A percentile compares a stretch with the other conserved stretches of the same genome.
These are phyloP conservation scores for Theristicus caerulescens DNA, from an alignment of 2,113 vertebrate species.

Conservation along the genomic window DNA sequence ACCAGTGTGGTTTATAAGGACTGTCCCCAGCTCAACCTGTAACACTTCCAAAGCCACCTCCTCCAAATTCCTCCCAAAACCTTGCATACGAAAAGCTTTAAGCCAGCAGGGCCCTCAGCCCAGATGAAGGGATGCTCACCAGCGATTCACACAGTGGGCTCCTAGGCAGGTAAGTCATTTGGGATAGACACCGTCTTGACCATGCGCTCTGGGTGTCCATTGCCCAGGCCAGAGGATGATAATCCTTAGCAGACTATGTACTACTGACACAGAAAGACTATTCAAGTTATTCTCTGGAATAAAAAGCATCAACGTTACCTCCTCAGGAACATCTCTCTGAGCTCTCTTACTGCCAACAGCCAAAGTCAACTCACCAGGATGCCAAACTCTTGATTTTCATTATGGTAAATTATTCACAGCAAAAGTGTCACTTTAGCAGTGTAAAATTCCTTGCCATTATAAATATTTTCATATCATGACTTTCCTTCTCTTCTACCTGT, in stretches of 20 bases:
- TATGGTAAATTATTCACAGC: slow-evolving; percentile 24
- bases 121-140: neutral
- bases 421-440: neutral
- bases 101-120: fast-evolving
- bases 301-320: neutral
- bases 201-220: neutral
- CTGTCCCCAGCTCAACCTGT: neutral
- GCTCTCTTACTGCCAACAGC: neutral
- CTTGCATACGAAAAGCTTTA: neutral
- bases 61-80: neutral
- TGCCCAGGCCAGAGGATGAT: neutral
- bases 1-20: neutral
- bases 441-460: neutral
- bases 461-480: slow-evolving; percentile 9
- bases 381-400: neutral
- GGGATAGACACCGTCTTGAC: neutral
- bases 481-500: neutral
- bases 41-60: neutral
- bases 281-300: neutral
- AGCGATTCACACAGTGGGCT: fast-evolving
- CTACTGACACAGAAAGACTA: neutral
- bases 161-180: neutral
- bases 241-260: neutral
- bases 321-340: neutral
- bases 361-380: slow-evolving; percentile 3